Percentiles rank a stretch among this genome's conserved stretches.
phyloP scores from a whole-genome alignment of 1,140 invertebrate genomes.

The Acromyrmex charruanus region DNA sequence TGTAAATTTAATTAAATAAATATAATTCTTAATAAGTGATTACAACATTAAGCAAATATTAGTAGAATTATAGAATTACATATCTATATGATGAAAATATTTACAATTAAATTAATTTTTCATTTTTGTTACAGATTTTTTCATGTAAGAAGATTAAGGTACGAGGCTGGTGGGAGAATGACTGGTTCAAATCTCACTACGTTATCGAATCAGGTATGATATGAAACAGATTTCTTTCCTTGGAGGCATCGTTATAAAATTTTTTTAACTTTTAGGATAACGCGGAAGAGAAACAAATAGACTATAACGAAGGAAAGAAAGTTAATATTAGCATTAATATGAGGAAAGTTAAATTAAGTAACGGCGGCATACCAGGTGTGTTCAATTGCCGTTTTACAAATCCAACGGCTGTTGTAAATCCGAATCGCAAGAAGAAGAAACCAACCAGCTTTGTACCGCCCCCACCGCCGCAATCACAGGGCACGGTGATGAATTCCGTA shows the following conservation, averaged over 20 bases:
- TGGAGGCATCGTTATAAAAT: not conserved
- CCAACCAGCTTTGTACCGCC: constrained; percentile 95
- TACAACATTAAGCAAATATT: too few relatives aligned
- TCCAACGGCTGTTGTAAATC: constrained; percentile 87
- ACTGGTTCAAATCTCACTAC: constrained; percentile 81
- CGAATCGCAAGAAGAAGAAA: constrained; percentile 95
- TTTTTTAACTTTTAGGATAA: constrained; percentile 75
- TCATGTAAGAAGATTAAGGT: constrained; percentile 89
- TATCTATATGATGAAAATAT: not conserved
- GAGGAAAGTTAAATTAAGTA: constrained; percentile 83
- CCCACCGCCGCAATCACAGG: constrained; percentile 86
- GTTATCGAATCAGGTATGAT: constrained; percentile 79
- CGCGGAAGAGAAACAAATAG: constrained; percentile 81
- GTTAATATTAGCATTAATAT: constrained; percentile 74
- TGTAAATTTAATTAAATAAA: too few relatives aligned
- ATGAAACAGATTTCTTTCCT: not conserved
- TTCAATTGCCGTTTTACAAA: constrained; percentile 96
- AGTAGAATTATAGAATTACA: too few relatives aligned
- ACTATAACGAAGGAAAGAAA: constrained; percentile 81
- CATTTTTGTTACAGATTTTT: constrained; percentile 87
- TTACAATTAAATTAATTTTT: not conserved
- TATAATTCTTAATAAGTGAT: too few relatives aligned
- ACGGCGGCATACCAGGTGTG: constrained; percentile 92
- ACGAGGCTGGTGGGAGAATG: constrained; percentile 89
- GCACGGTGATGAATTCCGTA: constrained; percentile 64